Percentiles rank a stretch among this genome's conserved stretches.
These are phyloP conservation scores for Catocala sponsa DNA, from an alignment of 2,888 invertebrate genomes.

Conservation along the genomic window DNA sequence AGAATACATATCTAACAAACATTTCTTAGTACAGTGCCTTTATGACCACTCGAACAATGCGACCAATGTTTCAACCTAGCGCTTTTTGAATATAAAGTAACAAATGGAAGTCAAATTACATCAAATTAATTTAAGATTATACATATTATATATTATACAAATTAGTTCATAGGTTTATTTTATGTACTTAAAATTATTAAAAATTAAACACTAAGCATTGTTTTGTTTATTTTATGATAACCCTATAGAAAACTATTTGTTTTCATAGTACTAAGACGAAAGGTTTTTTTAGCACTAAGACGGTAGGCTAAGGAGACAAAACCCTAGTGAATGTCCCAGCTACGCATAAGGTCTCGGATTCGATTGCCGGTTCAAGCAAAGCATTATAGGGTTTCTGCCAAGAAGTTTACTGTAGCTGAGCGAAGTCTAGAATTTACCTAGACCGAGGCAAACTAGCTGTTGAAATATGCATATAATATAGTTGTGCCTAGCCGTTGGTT, in stretches of 20 bases:
- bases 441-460: too few species aligned
- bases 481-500: too few species aligned
- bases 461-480: too few species aligned
- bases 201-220: constrained; percentile 78
- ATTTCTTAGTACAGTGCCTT: constrained; percentile 78
- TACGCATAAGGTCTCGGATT: too few species aligned
- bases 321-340: too few species aligned
- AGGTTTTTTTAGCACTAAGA: background rate
- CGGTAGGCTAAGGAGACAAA: too few species aligned
- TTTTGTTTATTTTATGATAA: constrained; percentile 49
- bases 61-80: constrained; percentile 79
- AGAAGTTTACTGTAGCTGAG: too few species aligned
- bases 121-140: constrained; percentile 88
- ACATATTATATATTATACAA: constrained; percentile 88
- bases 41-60: constrained; percentile 75
- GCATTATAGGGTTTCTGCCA: too few species aligned
- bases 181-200: constrained; percentile 88
- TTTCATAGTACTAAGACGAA: background rate
- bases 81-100: constrained; percentile 83
- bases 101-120: constrained; percentile 86
- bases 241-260: background rate
- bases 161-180: constrained; percentile 87
- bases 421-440: too few species aligned
- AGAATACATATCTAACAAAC: constrained; percentile 70
- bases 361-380: too few species aligned